Evolutionary conservation across 2,888 invertebrate genomes (phyloP).

Genomic region (Ornithoptera priamus): DNA sequence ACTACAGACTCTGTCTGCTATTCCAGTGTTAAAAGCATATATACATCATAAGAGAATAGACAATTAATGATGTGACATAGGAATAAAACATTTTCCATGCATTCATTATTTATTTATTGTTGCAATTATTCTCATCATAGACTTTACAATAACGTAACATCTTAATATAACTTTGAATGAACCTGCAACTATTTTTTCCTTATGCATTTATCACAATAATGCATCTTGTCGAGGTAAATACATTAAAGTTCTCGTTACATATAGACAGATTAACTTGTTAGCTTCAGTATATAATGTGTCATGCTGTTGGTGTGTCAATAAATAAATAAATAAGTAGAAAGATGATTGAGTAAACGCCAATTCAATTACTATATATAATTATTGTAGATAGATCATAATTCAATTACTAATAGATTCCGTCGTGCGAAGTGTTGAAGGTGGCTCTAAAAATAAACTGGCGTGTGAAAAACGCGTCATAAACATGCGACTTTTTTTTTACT

Average conservation of each 20-base stretch:
- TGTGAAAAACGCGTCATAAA: slow-evolving; percentile 36
- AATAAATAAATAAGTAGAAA: neutral
- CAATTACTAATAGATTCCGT: neutral
- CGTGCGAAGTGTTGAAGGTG: slow-evolving; percentile 8
- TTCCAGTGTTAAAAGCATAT: too few relatives aligned
- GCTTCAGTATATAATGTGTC: neutral
- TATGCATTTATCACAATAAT: neutral
- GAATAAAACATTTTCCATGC: too few relatives aligned
- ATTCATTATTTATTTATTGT: too few relatives aligned
- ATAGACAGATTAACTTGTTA: slow-evolving; percentile 32
- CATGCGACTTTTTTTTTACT: slow-evolving; percentile 39
- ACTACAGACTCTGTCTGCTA: too few relatives aligned
- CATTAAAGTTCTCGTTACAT: slow-evolving; percentile 3
- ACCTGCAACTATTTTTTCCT: neutral
- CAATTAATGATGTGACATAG: too few relatives aligned
- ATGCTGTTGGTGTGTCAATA: too few relatives aligned
- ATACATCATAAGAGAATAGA: too few relatives aligned
- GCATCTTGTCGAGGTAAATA: slow-evolving; percentile 32
- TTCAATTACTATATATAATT: neutral
- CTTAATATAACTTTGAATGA: too few relatives aligned
- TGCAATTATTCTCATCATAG: too few relatives aligned
- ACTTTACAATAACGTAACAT: too few relatives aligned
- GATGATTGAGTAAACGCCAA: slow-evolving; percentile 8
- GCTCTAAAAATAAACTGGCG: slow-evolving; percentile 15
- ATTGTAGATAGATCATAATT: slow-evolving; percentile 8